Percentiles rank a stretch among this genome's conserved stretches.
These are phyloP conservation scores for Aptenodytes patagonicus DNA, from an alignment of 2,113 vertebrate species.

Conservation along the genomic window DNA sequence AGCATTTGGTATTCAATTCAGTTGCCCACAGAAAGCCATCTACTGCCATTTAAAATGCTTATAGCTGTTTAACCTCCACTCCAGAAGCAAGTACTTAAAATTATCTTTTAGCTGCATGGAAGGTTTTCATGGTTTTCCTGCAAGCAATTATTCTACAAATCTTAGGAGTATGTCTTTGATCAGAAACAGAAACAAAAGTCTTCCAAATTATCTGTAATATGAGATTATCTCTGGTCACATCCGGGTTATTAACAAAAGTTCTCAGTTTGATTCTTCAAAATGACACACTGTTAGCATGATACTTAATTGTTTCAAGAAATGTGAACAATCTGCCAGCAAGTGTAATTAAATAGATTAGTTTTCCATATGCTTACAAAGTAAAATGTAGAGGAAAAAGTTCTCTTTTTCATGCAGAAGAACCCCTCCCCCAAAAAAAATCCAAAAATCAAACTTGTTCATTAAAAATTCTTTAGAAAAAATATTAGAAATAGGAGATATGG, in stretches of 20 bases:
- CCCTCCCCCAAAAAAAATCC: fast-evolving
- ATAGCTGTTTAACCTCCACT: not conserved
- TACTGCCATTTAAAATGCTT: not conserved
- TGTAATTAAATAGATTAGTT: not conserved
- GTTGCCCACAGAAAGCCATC: not conserved
- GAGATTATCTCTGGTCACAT: not conserved
- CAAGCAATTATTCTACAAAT: not conserved
- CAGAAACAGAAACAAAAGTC: not conserved
- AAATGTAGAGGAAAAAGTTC: not conserved
- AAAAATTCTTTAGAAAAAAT: not conserved
- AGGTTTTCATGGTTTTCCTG: not conserved
- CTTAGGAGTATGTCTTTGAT: not conserved
- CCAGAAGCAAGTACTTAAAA: not conserved
- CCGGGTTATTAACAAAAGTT: not conserved
- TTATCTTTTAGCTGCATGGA: not conserved
- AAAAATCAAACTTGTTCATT: not conserved
- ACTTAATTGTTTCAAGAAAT: not conserved
- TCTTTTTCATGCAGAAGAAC: not conserved
- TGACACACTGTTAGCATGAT: not conserved
- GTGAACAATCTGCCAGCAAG: not conserved
- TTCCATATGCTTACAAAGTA: not conserved
- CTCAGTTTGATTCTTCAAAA: not conserved
- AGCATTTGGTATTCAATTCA: not conserved
- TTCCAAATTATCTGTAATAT: not conserved
- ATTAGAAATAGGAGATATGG: not conserved